These are phyloP conservation scores for Asobara japonica DNA, from an alignment of 1,140 invertebrate species.

Conservation along the genomic window DNA sequence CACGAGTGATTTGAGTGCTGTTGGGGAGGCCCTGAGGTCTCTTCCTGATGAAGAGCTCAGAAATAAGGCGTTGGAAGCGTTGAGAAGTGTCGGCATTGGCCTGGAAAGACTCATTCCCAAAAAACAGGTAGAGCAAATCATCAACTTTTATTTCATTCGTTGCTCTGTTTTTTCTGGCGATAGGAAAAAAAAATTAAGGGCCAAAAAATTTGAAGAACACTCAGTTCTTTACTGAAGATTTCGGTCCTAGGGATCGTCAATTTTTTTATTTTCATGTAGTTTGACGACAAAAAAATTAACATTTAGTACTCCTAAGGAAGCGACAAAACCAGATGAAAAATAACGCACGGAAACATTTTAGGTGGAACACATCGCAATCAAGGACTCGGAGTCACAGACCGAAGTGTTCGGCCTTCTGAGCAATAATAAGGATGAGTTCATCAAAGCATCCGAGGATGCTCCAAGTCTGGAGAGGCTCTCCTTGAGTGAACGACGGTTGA, in stretches of 20 bases:
- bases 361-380: slow-evolving; percentile 21
- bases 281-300: no score
- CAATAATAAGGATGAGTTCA: background rate
- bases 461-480: background rate
- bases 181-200: no score
- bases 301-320: no score
- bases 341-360: no score
- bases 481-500: background rate
- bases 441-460: background rate
- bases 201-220: no score
- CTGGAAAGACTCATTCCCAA: slow-evolving; percentile 28
- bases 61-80: slow-evolving; percentile 30
- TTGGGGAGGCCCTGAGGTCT: slow-evolving; percentile 31
- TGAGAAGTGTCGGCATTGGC: slow-evolving; percentile 33
- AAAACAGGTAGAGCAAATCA: slow-evolving; percentile 1
- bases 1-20: slow-evolving; percentile 22
- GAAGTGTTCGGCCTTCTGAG: slow-evolving; percentile 27
- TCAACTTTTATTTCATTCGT: no score
- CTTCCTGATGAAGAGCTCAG: slow-evolving; percentile 27
- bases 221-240: no score
- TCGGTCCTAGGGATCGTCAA: no score
- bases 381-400: slow-evolving; percentile 32
- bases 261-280: no score
- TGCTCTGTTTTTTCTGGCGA: no score
- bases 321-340: no score